phyloP scores from a whole-genome alignment of 2,113 vertebrate genomes.

The Dissostichus mawsoni region DNA sequence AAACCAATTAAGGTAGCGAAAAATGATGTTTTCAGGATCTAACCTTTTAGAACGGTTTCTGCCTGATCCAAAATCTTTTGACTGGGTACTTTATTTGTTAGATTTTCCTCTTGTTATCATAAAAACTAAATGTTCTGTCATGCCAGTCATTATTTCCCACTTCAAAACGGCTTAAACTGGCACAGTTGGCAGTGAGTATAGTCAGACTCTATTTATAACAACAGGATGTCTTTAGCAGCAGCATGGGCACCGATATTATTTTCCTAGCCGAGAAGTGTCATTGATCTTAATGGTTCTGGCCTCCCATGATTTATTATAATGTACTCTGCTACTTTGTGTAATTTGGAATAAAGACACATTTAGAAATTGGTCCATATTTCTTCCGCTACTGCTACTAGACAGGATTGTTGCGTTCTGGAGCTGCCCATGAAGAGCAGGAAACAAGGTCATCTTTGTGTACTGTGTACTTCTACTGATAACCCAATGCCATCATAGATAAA shows the following conservation, averaged over 20 bases:
- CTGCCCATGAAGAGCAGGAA: neutral
- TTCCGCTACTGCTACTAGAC: neutral
- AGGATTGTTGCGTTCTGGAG: neutral
- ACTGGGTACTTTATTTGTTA: too few relatives aligned
- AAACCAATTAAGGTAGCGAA: too few relatives aligned
- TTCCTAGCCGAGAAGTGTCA: neutral
- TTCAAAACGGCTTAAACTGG: too few relatives aligned
- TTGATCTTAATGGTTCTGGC: neutral
- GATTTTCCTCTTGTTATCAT: too few relatives aligned
- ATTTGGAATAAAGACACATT: neutral
- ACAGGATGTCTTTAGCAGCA: neutral
- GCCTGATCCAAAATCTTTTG: too few relatives aligned
- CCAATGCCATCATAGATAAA: neutral
- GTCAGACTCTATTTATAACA: neutral
- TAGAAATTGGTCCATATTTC: neutral
- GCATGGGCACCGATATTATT: neutral
- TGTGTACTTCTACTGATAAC: neutral
- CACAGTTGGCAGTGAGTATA: neutral
- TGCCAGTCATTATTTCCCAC: too few relatives aligned
- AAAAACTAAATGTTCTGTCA: too few relatives aligned
- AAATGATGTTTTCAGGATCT: too few relatives aligned
- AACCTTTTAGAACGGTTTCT: too few relatives aligned
- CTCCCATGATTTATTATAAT: neutral
- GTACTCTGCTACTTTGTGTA: neutral
- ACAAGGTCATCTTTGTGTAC: neutral